Base-by-base conservation (phyloP, 2,113 vertebrate genomes). In the Coracopsis vasa region DNA sequence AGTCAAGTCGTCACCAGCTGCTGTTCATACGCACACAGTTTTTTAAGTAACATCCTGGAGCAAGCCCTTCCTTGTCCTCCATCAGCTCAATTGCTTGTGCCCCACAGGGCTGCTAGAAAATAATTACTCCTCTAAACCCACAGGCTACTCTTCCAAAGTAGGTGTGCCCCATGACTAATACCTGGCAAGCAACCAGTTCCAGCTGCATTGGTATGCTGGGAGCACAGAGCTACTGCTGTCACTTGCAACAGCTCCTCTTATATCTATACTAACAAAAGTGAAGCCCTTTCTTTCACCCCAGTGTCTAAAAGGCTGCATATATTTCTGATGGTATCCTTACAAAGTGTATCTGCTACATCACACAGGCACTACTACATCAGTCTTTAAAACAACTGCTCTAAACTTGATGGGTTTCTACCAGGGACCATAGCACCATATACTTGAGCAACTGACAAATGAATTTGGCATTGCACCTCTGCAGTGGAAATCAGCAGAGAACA, bases 221-320 rank as follows among this genome's bases (percentile, higher is more conserved):
- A 80, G 53, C n/a, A 11, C 11, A 42, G 75, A 62, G 86, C 91
- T 7, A 12, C 44, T 8, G 73, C 96, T 41, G 67, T 44, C 41
- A 13, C 35, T 42, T 24, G 15, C 13, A 39, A 19, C 27, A 24
- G 71, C 47, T 56, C 90, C 81, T 3, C 13, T 7, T 16, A 16
- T 21, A 51, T 7, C 81, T 1, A 2, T 1, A 2, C 53, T 5
- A 54, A 24, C 25, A 16, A 58, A 71, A 0, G 8, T 3, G 14
- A 67, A 39, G 65, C 7, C 83, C 78, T 42, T 20, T 6, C 3
- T 31, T 27, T 31, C 67, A 25, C 60, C 51, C 35, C 64, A 21
- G 1, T 1, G 19, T 21, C 37, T 14, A 24, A 28, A 78, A 25
- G 0, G 7, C 56, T 3, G 19, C 2, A 3, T 16, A 1, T 2